Conservation (phyloP, 37 sponge, comb jelly and placozoan genomes). For the Eunapius fragilis region DNA sequence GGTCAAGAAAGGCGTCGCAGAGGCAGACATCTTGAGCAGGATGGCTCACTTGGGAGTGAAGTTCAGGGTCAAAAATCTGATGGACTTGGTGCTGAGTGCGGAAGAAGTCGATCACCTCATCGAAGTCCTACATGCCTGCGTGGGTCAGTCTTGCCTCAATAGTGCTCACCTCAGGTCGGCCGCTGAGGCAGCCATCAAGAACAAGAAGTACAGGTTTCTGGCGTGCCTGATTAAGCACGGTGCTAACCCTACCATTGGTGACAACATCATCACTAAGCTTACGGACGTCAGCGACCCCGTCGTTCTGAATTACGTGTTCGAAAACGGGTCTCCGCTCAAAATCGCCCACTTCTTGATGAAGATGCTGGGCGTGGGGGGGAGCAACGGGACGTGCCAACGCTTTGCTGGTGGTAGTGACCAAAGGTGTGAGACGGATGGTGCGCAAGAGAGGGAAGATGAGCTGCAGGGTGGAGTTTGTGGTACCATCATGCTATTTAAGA, state of each 20-base stretch:
- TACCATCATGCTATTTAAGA: background rate
- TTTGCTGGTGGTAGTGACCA: background rate
- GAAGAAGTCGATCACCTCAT: background rate
- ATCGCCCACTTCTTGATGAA: background rate
- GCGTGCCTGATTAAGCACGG: background rate
- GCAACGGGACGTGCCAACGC: background rate
- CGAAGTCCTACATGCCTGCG: background rate
- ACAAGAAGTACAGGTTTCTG: background rate
- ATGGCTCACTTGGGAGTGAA: background rate
- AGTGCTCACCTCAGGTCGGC: background rate
- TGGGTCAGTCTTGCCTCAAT: background rate
- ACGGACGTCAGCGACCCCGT: background rate
- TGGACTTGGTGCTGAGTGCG: background rate
- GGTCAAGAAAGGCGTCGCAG: background rate
- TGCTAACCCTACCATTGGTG: background rate
- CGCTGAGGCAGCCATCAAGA: background rate
- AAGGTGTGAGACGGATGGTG: background rate
- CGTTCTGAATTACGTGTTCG: background rate
- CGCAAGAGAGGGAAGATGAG: background rate
- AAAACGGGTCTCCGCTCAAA: background rate
- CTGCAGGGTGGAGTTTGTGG: background rate
- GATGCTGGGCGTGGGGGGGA: background rate
- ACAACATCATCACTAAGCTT: background rate
- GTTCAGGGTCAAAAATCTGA: background rate
- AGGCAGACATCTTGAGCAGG: background rate